Conservation (phyloP, 1,140 invertebrate genomes). For the Tetramorium alpestre region DNA sequence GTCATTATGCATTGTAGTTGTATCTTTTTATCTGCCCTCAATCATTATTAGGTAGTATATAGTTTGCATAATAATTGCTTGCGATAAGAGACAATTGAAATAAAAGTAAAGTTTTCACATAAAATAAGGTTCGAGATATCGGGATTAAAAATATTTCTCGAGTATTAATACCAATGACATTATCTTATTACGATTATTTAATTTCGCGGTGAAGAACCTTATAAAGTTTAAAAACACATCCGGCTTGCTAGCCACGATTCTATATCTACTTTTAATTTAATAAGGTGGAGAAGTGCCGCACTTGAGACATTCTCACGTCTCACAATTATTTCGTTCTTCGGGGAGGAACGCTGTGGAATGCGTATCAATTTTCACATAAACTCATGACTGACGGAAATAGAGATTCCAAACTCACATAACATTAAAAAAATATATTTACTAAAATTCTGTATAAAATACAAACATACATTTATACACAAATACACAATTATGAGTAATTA, state of each 20-base stretch:
- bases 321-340: slow-evolving; percentile 45
- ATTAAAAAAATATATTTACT: not conserved
- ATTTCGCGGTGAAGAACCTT: not conserved
- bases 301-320: slow-evolving; percentile 44
- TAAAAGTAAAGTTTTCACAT: not conserved
- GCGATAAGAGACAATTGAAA: not conserved
- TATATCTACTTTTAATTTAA: slow-evolving; percentile 54
- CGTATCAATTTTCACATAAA: slow-evolving; percentile 56
- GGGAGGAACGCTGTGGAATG: slow-evolving; percentile 1
- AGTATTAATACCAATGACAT: not conserved
- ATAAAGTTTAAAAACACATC: slow-evolving; percentile 3
- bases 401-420: slow-evolving; percentile 13
- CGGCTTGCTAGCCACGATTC: slow-evolving; percentile 6
- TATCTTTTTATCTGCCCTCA: not conserved
- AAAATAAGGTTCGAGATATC: not conserved
- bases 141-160: slow-evolving; percentile 5
- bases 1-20: not conserved
- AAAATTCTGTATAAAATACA: not conserved
- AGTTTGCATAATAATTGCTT: not conserved
- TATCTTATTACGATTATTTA: slow-evolving; percentile 28
- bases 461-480: slow-evolving; percentile 13
- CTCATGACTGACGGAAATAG: slow-evolving; percentile 14
- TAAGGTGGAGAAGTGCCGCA: slow-evolving; percentile 6
- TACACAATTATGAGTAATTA: not conserved
- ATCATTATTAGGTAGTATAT: not conserved